Evolutionary conservation across 2,888 invertebrate genomes (phyloP).

Genomic region (Boloria selene): DNA sequence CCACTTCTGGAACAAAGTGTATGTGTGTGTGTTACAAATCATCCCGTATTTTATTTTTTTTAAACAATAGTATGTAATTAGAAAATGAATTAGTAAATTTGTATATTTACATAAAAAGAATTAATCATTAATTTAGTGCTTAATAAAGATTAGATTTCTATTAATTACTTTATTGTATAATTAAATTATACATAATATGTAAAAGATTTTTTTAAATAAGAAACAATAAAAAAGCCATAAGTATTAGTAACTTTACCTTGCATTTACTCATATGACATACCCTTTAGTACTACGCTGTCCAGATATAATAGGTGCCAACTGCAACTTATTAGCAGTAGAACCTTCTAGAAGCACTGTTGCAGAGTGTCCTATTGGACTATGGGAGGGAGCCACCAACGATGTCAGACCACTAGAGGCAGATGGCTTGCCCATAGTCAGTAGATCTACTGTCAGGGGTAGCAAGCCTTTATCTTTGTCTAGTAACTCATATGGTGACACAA

Average conservation of each 20-base stretch:
- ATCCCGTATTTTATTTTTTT: neutral
- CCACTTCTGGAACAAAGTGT: conserved; percentile 45
- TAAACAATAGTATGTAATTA: neutral
- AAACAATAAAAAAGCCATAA: too few relatives aligned
- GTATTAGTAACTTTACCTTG: too few relatives aligned
- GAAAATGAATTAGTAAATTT: too few relatives aligned
- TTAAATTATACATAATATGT: too few relatives aligned
- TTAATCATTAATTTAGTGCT: neutral
- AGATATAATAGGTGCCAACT: conserved; percentile 87
- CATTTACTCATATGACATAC: conserved; percentile 60
- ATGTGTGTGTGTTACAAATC: neutral
- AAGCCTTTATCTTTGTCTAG: conserved; percentile 89
- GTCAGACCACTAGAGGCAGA: conserved; percentile 61
- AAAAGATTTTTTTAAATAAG: too few relatives aligned
- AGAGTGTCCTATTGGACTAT: conserved; percentile 89
- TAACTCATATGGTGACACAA: conserved; percentile 95
- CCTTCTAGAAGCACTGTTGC: conserved; percentile 96
- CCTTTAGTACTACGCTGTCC: conserved; percentile 88
- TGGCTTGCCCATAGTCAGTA: conserved; percentile 81
- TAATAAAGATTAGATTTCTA: too few relatives aligned
- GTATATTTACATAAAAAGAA: neutral
- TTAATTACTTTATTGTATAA: too few relatives aligned
- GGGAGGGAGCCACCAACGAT: conserved; percentile 67
- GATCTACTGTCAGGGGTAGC: conserved; percentile 88
- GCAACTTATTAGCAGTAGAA: conserved; percentile 92